Evolutionary conservation across 1,140 invertebrate genomes (phyloP).

Genomic region (Conopomorpha cramerella): DNA sequence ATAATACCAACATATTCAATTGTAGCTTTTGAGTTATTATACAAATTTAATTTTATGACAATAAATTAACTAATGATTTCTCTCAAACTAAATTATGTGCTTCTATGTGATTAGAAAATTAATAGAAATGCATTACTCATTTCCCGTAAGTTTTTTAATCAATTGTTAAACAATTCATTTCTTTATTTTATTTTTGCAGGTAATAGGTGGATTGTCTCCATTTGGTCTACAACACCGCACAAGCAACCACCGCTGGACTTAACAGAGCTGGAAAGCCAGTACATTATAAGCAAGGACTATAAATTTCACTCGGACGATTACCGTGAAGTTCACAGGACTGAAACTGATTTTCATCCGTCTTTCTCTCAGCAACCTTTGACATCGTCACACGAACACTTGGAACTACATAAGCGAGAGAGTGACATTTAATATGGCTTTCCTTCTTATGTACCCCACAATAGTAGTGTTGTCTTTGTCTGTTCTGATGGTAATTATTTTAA

Average conservation of each 20-base stretch:
- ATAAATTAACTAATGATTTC: too few species aligned
- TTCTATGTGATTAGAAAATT: too few species aligned
- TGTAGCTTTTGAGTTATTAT: too few species aligned
- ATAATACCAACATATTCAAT: too few species aligned
- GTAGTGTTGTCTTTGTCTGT: slow-evolving; percentile 74
- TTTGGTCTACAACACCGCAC: slow-evolving; percentile 82
- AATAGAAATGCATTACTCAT: too few species aligned
- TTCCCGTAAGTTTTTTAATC: neutral
- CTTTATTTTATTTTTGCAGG: slow-evolving; percentile 55
- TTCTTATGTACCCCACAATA: slow-evolving; percentile 75
- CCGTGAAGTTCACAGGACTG: slow-evolving; percentile 21
- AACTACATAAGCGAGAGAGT: slow-evolving; percentile 80
- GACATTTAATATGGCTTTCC: slow-evolving; percentile 77
- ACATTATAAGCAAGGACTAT: slow-evolving; percentile 22
- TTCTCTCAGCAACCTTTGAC: slow-evolving; percentile 38
- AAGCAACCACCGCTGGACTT: slow-evolving; percentile 82
- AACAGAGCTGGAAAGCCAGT: slow-evolving; percentile 69
- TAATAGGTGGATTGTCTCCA: slow-evolving; percentile 80
- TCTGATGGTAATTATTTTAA: slow-evolving; percentile 72
- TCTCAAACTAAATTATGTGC: too few species aligned
- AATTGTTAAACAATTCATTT: too few species aligned
- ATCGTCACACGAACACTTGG: slow-evolving; percentile 68
- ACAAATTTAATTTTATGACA: too few species aligned
- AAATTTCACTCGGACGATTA: slow-evolving; percentile 25
- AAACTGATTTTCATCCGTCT: slow-evolving; percentile 24